These are phyloP conservation scores for Scomber japonicus DNA, from an alignment of 2,113 vertebrate species.

Conservation along the genomic window DNA sequence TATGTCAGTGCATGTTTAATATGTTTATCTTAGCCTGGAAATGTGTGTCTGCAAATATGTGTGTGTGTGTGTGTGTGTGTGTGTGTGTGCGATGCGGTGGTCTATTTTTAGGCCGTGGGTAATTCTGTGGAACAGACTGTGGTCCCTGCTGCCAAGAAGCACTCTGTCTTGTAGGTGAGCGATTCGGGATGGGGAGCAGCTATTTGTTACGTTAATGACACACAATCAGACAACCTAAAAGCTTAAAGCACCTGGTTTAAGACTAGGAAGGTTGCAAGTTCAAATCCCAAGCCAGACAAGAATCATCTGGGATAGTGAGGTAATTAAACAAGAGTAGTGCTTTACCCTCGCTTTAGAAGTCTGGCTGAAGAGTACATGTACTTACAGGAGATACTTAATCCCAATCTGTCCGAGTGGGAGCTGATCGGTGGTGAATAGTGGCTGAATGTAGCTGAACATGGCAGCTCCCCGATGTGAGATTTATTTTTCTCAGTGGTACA, in stretches of 20 bases:
- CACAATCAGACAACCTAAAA: slow-evolving; percentile 45
- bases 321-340: slow-evolving; percentile 41
- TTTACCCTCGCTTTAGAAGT: slow-evolving; percentile 9
- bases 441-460: background rate
- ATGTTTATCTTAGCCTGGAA: background rate
- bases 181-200: slow-evolving; percentile 38
- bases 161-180: slow-evolving; percentile 54
- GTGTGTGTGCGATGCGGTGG: slow-evolving; percentile 8
- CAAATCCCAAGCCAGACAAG: slow-evolving; percentile 27
- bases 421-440: background rate
- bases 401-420: slow-evolving; percentile 8
- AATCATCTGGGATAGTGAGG: slow-evolving; percentile 16
- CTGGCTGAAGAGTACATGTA: background rate
- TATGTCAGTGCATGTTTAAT: background rate
- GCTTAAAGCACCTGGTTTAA: background rate
- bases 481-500: too few species aligned
- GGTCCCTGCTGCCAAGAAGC: slow-evolving; percentile 57
- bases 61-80: background rate
- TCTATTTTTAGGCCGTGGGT: slow-evolving; percentile 71
- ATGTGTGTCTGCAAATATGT: too few species aligned
- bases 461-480: background rate
- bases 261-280: slow-evolving; percentile 32
- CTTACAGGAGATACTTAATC: slow-evolving; percentile 16
- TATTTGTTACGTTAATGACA: slow-evolving; percentile 37
- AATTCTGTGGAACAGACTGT: slow-evolving; percentile 58